These are phyloP conservation scores for Allacma fusca DNA, from an alignment of 2,888 invertebrate genomes.

Conservation along the genomic window DNA sequence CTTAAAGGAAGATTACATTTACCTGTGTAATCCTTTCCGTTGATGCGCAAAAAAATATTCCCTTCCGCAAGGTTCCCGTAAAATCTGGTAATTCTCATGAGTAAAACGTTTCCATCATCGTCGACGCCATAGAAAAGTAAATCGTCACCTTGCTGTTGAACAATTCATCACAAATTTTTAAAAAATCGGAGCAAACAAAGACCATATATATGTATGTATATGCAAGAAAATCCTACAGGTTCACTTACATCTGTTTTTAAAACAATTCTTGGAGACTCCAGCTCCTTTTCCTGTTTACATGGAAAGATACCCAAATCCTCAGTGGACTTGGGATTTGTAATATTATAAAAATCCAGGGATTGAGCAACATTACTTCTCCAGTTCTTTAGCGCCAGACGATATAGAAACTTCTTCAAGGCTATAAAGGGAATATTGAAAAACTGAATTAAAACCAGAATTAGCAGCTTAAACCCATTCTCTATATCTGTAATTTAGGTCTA, in stretches of 20 bases:
- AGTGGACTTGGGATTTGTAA: constrained; percentile 30
- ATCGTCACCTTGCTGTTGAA: constrained; percentile 64
- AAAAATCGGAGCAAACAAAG: not conserved
- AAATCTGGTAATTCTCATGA: constrained; percentile 68
- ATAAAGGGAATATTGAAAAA: constrained; percentile 9
- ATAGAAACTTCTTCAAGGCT: constrained; percentile 53
- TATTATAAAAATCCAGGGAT: constrained; percentile 42
- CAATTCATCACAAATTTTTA: not conserved
- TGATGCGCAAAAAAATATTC: constrained; percentile 44
- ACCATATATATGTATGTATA: too few species aligned
- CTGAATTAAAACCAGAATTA: too few species aligned
- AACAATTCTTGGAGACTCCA: constrained; percentile 47
- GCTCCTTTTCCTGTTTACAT: constrained; percentile 44
- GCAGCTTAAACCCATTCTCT: too few species aligned
- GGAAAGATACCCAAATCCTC: constrained; percentile 51
- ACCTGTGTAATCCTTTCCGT: constrained; percentile 38
- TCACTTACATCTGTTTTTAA: constrained; percentile 45
- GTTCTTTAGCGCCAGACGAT: constrained; percentile 49
- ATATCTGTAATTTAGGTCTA: too few species aligned
- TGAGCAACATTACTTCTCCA: constrained; percentile 53
- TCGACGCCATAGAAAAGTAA: constrained; percentile 69
- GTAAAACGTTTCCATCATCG: constrained; percentile 69
- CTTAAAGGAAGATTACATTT: not conserved
- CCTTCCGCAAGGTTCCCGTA: constrained; percentile 44
- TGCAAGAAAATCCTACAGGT: too few species aligned